Evolutionary conservation across 2,113 vertebrate genomes (phyloP), one percentile per base, ranked within the genome.

Genomic region (Tauraco erythrolophus): DNA sequence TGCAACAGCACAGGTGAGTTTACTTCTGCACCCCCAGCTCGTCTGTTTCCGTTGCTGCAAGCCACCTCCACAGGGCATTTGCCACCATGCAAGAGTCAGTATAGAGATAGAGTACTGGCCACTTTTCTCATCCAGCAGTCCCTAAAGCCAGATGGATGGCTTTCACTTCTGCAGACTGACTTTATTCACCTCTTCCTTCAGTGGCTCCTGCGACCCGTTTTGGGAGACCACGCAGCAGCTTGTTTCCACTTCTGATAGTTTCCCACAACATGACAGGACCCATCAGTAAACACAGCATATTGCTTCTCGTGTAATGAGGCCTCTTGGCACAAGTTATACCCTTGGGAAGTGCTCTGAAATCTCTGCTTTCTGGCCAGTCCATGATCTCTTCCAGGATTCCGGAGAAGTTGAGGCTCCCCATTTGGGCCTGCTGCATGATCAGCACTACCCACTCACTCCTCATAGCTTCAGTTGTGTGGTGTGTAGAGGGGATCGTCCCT

Each of bases 391-490:
- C 51, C 39, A 74, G 58, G n/a, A 54, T 13, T 35, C 12, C 18
- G 28, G 46, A 6, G 19, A 30, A 46, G 30, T 0, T 61, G 39
- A 3, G 10, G 22, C 30, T 66, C 45, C n/a, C 9, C 31, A 15
- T 51, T 11, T 33, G 27, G 11, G 8, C 22, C 19, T 18, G 15
- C n/a, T 84, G 35, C n/a, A 30, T 25, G 31, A 61, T 37, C 54
- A 54, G 12, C 46, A 33, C n/a, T 54, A 62, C 19, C 27, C 23
- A 27, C 8, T 68, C 68, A 28, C 23, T 74, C 72, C 60, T n/a
- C 14, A 22, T 18, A 60, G 24, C 4, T 54, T 46, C 4, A 0
- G 18, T 17, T 61, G 54, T 2, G 1, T 22, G 23, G 24, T 15
- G 22, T 19, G 9, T 31, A 53, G 41, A 61, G 19, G 35, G 9